Evolutionary conservation across 2,888 invertebrate genomes (phyloP).

Genomic region (Cephus pulcher): DNA sequence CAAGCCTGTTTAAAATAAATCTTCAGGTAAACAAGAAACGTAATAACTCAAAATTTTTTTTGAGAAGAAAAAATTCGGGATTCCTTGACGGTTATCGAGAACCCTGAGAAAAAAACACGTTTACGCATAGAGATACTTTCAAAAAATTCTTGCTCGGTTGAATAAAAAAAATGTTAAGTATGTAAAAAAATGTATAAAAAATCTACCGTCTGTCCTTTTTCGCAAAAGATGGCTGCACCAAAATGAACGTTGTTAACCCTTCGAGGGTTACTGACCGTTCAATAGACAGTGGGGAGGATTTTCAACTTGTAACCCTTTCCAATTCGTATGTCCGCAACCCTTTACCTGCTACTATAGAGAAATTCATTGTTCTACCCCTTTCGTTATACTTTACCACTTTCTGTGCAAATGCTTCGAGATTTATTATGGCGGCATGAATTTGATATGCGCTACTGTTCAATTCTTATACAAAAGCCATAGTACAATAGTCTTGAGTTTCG

Average conservation of each 20-base stretch:
- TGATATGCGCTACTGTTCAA: not conserved
- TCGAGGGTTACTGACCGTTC: slow-evolving; percentile 18
- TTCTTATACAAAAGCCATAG: not conserved
- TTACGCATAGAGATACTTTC: not conserved
- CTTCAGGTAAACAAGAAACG: not conserved
- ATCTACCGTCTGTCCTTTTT: slow-evolving; percentile 13
- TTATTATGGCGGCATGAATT: not conserved
- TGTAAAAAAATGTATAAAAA: slow-evolving; percentile 38
- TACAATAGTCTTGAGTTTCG: not conserved
- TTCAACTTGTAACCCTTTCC: slow-evolving; percentile 25
- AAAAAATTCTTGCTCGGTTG: not conserved
- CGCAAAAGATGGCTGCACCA: slow-evolving; percentile 37
- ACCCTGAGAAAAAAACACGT: not conserved
- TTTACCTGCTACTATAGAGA: slow-evolving; percentile 34
- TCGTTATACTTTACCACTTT: not conserved
- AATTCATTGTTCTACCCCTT: slow-evolving; percentile 22
- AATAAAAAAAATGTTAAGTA: not conserved
- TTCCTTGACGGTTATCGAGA: not conserved
- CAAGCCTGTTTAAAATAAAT: not conserved
- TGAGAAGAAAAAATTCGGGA: not conserved
- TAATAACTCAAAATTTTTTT: not conserved
- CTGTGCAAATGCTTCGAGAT: not conserved
- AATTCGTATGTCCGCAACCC: slow-evolving; percentile 30
- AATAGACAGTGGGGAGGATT: slow-evolving; percentile 19
- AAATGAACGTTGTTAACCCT: slow-evolving; percentile 33